Percentiles rank a stretch among this genome's conserved stretches.
Evolutionary conservation across 2,888 invertebrate species (phyloP).

Genomic region (Himalopsyche japonica): DNA sequence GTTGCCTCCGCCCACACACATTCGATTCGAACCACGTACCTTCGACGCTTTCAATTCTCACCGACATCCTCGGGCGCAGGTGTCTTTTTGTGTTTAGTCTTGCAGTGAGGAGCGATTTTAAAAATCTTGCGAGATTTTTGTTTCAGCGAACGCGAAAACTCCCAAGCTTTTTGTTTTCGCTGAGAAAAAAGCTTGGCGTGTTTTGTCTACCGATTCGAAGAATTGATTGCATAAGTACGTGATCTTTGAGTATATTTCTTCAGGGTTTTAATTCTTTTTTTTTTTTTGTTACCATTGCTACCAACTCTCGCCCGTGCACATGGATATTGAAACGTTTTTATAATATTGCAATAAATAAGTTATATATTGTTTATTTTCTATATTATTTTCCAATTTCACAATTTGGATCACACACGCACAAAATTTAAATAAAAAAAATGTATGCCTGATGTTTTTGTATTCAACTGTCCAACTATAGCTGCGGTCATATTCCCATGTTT

Average conservation of each 20-base stretch:
- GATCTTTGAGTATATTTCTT: not conserved
- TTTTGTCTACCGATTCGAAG: not conserved
- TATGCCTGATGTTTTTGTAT: no score
- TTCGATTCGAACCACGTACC: slow-evolving; percentile 34
- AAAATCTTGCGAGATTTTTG: slow-evolving; percentile 13
- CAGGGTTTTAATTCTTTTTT: no score
- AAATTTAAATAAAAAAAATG: no score
- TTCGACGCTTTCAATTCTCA: slow-evolving; percentile 37
- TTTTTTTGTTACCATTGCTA: no score
- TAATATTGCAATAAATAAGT: no score
- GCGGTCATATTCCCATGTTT: no score
- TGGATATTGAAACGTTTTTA: no score
- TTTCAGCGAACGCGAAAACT: not conserved
- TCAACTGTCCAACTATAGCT: no score
- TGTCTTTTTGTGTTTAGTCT: slow-evolving; percentile 14
- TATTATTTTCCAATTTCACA: no score
- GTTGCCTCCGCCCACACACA: slow-evolving; percentile 13
- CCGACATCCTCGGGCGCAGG: slow-evolving; percentile 34
- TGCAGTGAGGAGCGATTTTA: slow-evolving; percentile 21
- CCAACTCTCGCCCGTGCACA: no score
- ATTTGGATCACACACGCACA: no score
- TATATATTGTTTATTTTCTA: no score
- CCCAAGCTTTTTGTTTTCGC: not conserved
- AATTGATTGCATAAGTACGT: not conserved
- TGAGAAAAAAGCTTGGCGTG: not conserved